Percentiles rank a stretch among this genome's conserved stretches.
Evolutionary conservation across 2,797 vertebrate species (phyloP).

Genomic region (Myioborus miniatus): DNA sequence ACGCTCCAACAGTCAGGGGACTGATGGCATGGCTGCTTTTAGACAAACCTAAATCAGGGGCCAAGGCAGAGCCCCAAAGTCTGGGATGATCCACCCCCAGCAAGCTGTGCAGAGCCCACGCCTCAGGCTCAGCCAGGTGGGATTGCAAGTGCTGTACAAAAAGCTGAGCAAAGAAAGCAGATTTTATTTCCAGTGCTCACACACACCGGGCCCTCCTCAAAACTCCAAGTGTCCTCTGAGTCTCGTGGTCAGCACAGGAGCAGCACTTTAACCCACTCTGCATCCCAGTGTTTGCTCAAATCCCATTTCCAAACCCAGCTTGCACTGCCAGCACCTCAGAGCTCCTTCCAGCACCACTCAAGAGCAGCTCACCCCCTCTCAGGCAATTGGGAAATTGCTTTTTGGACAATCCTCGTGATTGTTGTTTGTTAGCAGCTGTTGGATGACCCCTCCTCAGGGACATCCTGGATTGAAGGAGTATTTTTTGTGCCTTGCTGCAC

Average conservation of each 20-base stretch:
- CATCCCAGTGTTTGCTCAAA: background rate
- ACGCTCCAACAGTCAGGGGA: background rate
- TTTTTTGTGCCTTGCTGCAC: background rate
- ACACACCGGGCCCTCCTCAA: fast-evolving
- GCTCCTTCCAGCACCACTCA: background rate
- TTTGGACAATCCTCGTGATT: background rate
- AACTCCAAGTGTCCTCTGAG: background rate
- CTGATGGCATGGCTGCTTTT: background rate
- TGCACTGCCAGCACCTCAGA: background rate
- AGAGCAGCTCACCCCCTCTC: background rate
- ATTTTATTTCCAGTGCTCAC: background rate
- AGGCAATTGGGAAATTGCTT: background rate
- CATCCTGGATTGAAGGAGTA: background rate
- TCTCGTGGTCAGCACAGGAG: background rate
- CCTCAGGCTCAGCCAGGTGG: background rate
- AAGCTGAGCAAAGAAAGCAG: background rate
- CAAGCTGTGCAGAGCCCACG: background rate
- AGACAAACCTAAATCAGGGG: background rate
- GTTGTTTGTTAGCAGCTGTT: background rate
- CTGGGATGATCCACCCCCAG: background rate
- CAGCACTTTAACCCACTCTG: background rate
- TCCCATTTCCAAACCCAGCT: background rate
- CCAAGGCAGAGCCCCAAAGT: background rate
- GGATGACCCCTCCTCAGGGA: background rate
- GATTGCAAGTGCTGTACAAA: background rate